Base-by-base conservation (phyloP, 2,888 invertebrate species). In the Anarsia innoxiella region DNA sequence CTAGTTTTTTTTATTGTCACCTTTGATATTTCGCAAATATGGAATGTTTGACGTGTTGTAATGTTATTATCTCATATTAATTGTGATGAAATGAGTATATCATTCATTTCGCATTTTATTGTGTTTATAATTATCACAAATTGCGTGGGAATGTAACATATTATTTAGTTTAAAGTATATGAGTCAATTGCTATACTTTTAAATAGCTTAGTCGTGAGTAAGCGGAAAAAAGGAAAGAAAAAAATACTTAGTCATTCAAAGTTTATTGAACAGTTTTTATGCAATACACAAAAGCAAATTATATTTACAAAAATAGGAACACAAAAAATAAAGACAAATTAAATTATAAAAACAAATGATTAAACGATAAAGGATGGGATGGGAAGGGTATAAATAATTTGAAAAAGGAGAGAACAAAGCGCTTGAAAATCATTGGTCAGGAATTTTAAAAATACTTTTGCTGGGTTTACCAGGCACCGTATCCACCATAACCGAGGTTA, bases 401-500 rank as follows among this genome's bases (percentile, higher is more conserved):
- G n/a, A n/a, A n/a, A 16, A n/a, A 31, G n/a, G 11, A 16, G 2
- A n/a, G 11, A 15, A 16, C 5, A 31, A 11, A 14, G 12, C 9
- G 12, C 2, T 5, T 12, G 3, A 27, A 3, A n/a, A 3, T 27
- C 27, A n/a, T 27, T 27, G 11, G 11, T 27, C 27, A 12, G 2
- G 27, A 12, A 10, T 14, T 11, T n/a, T n/a, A n/a, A n/a, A n/a
- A n/a, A n/a, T n/a, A 26, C 26, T 26, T 33, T 33, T 33, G 34
- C 26, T 27, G 15, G 10, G 11, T 26, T 6, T 33, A 35, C 35
- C 35, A 35, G 9, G 19, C 35, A 5, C 15, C 36, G n/a, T 23
- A 13, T 11, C 37, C 37, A 12, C 31, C 37, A 27, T 36, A 33
- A 8, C 34, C 23, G 14, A 19, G 19, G 4, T 5, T 19, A 19